Evolutionary conservation across 2,797 vertebrate genomes (phyloP).

Genomic region (Adrianichthys oophorus): DNA sequence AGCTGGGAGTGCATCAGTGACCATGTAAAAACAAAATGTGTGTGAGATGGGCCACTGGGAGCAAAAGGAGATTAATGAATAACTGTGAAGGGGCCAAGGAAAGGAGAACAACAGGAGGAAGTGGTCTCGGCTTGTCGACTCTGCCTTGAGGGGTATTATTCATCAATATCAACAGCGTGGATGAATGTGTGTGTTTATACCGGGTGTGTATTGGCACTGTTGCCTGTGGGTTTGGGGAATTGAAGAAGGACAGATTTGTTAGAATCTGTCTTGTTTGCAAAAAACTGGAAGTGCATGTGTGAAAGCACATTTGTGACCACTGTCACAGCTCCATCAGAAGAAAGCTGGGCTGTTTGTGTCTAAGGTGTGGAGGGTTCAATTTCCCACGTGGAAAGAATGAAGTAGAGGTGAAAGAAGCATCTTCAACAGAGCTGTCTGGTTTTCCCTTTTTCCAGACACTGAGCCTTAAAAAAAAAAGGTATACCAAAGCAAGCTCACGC

Average conservation of each 20-base stretch:
- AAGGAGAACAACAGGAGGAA: conserved; percentile 73
- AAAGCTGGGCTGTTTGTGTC: conserved; percentile 53
- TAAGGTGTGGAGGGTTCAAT: conserved; percentile 42
- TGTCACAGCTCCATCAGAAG: conserved; percentile 54
- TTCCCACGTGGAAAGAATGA: conserved; percentile 32
- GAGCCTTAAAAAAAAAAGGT: background rate
- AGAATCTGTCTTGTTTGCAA: conserved; percentile 8
- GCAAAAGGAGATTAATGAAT: conserved; percentile 68
- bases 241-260: conserved; percentile 30
- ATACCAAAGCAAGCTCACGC: conserved; percentile 19
- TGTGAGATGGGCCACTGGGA: conserved; percentile 44
- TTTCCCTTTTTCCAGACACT: conserved; percentile 35
- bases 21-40: conserved; percentile 54
- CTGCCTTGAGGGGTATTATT: conserved; percentile 70
- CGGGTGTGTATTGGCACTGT: conserved; percentile 31
- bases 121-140: conserved; percentile 69
- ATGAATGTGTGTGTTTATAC: conserved; percentile 38
- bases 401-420: conserved; percentile 46
- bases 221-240: conserved; percentile 40
- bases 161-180: conserved; percentile 68
- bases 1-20: conserved; percentile 37
- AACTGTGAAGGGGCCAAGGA: conserved; percentile 66
- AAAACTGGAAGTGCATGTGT: conserved; percentile 29
- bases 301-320: conserved; percentile 2
- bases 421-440: conserved; percentile 21